Conservation (phyloP, 2,797 vertebrate genomes). For the Syngnathus acus region DNA sequence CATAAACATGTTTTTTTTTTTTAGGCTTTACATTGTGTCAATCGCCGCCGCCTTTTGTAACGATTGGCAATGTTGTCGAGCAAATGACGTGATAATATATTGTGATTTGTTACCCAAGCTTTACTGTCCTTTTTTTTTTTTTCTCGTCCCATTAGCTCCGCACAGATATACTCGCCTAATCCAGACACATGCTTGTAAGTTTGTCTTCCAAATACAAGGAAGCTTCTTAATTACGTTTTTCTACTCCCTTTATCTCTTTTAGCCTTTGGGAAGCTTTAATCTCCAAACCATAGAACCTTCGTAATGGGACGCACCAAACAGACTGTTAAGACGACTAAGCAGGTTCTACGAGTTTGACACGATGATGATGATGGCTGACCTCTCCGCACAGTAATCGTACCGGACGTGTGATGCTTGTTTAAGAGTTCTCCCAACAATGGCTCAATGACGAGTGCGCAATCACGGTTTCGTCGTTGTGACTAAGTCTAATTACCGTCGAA, state of each 20-base stretch:
- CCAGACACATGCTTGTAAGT: constrained; percentile 31
- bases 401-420: background rate
- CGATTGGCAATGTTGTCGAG: constrained; percentile 31
- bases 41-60: constrained; percentile 26
- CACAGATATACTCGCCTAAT: constrained; percentile 42
- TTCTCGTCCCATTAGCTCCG: constrained; percentile 17
- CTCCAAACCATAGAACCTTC: constrained; percentile 26
- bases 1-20: constrained; percentile 23
- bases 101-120: constrained; percentile 25
- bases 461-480: constrained; percentile 65
- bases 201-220: constrained; percentile 55
- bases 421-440: background rate
- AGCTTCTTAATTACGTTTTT: constrained; percentile 26
- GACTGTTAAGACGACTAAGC: constrained; percentile 15
- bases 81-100: constrained; percentile 66
- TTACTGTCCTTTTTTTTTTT: background rate
- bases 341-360: constrained; percentile 44
- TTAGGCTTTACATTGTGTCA: constrained; percentile 32
- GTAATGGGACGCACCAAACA: constrained; percentile 33
- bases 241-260: constrained; percentile 37
- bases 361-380: constrained; percentile 35
- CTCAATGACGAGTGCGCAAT: constrained; percentile 30
- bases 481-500: constrained; percentile 50
- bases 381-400: background rate
- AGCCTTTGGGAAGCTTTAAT: constrained; percentile 41